Evolutionary conservation across 2,888 invertebrate species (phyloP), one percentile per base, ranked within the genome.

Genomic region (Petrophora chlorosata): DNA sequence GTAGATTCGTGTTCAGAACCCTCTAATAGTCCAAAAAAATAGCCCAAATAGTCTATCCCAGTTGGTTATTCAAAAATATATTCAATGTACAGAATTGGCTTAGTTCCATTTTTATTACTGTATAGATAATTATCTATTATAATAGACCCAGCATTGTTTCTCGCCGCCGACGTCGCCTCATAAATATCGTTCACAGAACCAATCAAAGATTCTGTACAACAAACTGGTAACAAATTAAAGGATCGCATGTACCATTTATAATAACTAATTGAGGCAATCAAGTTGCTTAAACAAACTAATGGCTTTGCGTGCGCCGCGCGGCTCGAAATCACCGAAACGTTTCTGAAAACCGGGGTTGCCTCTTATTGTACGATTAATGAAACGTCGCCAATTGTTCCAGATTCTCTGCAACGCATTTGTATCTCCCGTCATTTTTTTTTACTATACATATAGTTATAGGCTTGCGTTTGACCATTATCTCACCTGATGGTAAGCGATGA

Each of bases 241-340:
- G 65, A 65, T 67, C 59, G 61, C 63, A 67, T 69, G 70, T 68
- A 63, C 65, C 62, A 65, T 68, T 66, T 56, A 56, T 61, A 65
- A 61, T 68, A 65, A 67, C 70, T 68, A 67, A 72, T 52, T 57
- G 48, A 47, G 29, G 65, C 73, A 74, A 77, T 78, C 68, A 61
- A 61, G 68, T 70, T 55, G 63, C 43, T 61, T 65, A 63, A 58
- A 67, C 62, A 63, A 57, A 53, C 55, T 67, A 70, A 74, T 66
- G 59, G 59, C 44, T 35, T 47, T 45, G 45, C 49, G 49, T 50
- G 49, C 43, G 43, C 14, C 49, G 49, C 44, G 49, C 43, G 43
- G 14, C 39, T 10, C 38, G 15, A 4, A 30, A 34, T 39, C 34
- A n/a, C 33, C 49, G 30, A 49, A 41, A 49, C 17, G 33, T 39